Base-by-base conservation (phyloP, 1,140 invertebrate species). In the Drosophila funebris region DNA sequence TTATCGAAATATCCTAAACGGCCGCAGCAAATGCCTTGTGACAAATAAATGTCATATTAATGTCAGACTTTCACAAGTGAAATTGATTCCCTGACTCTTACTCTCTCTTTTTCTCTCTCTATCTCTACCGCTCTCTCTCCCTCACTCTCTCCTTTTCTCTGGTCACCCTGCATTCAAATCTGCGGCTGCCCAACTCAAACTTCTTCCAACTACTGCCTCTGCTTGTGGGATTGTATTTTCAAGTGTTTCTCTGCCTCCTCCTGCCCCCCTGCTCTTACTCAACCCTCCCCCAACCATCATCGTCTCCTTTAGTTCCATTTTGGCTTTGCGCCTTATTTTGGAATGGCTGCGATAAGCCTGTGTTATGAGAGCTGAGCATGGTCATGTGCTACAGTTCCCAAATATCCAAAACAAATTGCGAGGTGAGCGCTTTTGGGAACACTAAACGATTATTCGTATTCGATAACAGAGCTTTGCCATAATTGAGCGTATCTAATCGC, bases 1-100 rank as follows among this genome's bases (percentile, higher is more conserved):
- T 44, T 75, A 67, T 78, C 74, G 62, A 44, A 70, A 58, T 76
- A 74, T 70, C 50, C 72, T 70, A 75, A 67, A 69, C 61, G 57
- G 61, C 54, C 63, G 48, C 71, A 60, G 66, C 71, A 64, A 85
- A 73, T 64, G 83, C 63, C 68, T 73, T 71, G 31, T 79, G 78
- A 88, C 83, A 88, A 88, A 88, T 88, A 88, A 88, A 88, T 88
- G 83, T 88, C 83, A 88, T 83, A 88, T 88, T 88, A 88, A 88
- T 89, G 83, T 88, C 83, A 88, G 73, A 76, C 46, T 43, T 69
- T 70, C 70, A 74, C 73, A 78, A 77, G 37, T 82, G 57, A 72
- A 80, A 85, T 85, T 85, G 82, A 85, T 81, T 81, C 29, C 13
- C 27, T 2, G 13, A 18, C 29, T 48, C 76, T 14, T 3, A 1